Evolutionary conservation across 2,797 vertebrate species (phyloP), one percentile per base, ranked within the genome.

Genomic region (Microchirus variegatus): DNA sequence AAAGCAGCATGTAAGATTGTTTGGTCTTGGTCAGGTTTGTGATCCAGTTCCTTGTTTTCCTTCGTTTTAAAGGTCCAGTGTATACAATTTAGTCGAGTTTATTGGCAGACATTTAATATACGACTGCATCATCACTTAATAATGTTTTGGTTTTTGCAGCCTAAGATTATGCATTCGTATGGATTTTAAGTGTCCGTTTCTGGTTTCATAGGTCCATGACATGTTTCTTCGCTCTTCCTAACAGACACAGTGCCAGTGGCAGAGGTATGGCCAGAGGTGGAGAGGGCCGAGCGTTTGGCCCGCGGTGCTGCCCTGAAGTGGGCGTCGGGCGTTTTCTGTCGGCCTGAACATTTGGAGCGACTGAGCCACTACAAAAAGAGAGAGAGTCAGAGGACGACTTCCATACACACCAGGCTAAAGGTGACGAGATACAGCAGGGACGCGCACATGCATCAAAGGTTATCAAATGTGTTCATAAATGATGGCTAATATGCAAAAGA

Each of bases 231-330:
- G 4, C 41, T 42, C 41, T 10, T 42, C 10, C 13, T 15, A 15
- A 58, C 63, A 82, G 76, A 67, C 48, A 9, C 45, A 1, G 64
- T 61, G 63, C 49, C 79, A 36, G 63, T 65, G 84, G 88, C 81
- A 0, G 87, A 89, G 79, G 92, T 94, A 54, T 96, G 95, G 96
- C 94, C 96, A 0, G 97, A 98, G 88, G 88, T 92, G 50, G 95
- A 96, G 83, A 91, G 95, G 77, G 96, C 97, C 0, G 96, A 98
- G 83, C 73, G 87, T 55, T 54, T 99, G 90, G 97, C 97, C 0
- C 92, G 96, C 9, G 97, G 97, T 1, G 94, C 96, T 0, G 97
- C 97, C 9, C 90, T 99, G 64, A 99, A 99, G 90, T 99, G 97
- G 97, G 97, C 97, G 2, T 99, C 97, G 0, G 96, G 95, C 11